Base-by-base conservation (phyloP, 1,140 invertebrate species). In the Drosophila erecta region DNA sequence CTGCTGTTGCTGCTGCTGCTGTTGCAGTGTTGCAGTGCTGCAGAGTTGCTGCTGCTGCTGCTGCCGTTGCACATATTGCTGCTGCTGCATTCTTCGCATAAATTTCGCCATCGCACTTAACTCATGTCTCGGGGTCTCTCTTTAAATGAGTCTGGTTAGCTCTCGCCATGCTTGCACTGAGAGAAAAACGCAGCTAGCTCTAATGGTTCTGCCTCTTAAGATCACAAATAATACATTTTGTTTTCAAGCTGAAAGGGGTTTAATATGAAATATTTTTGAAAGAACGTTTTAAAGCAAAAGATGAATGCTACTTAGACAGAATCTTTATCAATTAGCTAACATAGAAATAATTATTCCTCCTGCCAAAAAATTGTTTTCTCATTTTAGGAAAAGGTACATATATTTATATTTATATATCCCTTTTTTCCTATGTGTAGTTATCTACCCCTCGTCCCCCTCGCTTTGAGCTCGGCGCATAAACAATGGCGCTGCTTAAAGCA, bases 61-160 rank as follows among this genome's bases (percentile, higher is more conserved):
- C 61, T 64, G 76, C 62, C 15, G 66, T 49, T 86, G 81, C 77
- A 90, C 84, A 87, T 81, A 87, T 87, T 84, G 79, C 72, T 72
- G 79, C 72, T 72, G 79, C 72, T 85, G 85, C 85, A 90, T 81
- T 90, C 81, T 85, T 85, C 86, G 86, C 86, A 90, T 90, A 90
- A 90, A 90, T 90, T 90, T 90, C 67, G 46, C 84, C 76, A 81
- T 76, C 70, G 76, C 86, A 86, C 86, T 90, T 86, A 86, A 83
- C 78, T 90, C 86, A 79, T 81, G 81, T 90, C 72, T 75, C 81
- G 73, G 53, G 65, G 56, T 79, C 76, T 70, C 59, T 77, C 71
- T 85, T 87, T 87, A 81, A 81, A 86, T 87, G 79, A 87, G 78
- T 86, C 78, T 87, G 75, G 64, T 61, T 74, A 53, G 73, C 51